Conservation (phyloP, 2,113 vertebrate genomes). For the Synodontis membranacea region DNA sequence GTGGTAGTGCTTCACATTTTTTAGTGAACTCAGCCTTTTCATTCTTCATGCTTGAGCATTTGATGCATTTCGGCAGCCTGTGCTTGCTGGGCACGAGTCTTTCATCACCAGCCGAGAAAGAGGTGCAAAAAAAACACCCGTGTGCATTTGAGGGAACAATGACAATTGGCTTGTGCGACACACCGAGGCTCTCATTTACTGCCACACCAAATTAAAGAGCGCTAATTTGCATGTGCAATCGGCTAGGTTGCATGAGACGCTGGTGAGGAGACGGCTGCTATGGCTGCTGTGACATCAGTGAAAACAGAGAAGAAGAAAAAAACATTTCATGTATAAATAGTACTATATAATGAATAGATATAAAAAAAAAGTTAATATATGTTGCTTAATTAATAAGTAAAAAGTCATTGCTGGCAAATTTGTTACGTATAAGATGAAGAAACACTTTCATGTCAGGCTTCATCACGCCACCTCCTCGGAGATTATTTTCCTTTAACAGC, state of each 20-base stretch:
- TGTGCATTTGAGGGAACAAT: slow-evolving; percentile 7
- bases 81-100: not conserved
- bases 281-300: not conserved
- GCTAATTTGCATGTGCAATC: not conserved
- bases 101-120: not conserved
- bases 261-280: not conserved
- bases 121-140: slow-evolving; percentile 16
- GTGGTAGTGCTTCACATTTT: slow-evolving; percentile 4
- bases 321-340: not conserved
- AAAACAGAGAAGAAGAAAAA: not conserved
- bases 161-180: slow-evolving; percentile 10
- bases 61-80: slow-evolving; percentile 14
- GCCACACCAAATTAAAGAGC: not conserved
- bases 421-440: not conserved
- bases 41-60: not conserved
- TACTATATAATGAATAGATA: not conserved
- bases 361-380: not conserved
- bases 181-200: not conserved
- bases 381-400: not conserved
- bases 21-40: not conserved
- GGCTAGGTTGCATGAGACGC: not conserved
- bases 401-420: not conserved
- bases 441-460: not conserved
- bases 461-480: too few relatives aligned
- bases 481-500: too few relatives aligned